These are phyloP conservation scores for Daboia siamensis DNA, from an alignment of 2,113 vertebrate genomes.

Conservation along the genomic window DNA sequence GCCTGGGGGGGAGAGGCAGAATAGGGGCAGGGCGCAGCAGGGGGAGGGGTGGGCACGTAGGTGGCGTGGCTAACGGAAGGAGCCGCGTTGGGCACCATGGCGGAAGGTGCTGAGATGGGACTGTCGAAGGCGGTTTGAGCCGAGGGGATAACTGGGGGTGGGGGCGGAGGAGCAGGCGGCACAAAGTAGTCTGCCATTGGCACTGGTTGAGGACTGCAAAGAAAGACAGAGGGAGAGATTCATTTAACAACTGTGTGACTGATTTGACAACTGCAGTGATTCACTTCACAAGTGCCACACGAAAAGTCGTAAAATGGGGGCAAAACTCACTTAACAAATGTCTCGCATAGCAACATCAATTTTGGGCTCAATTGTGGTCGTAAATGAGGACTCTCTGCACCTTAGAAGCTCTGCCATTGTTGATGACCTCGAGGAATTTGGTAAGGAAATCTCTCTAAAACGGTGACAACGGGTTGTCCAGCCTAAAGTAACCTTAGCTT, in stretches of 20 bases:
- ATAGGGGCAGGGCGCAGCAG: slow-evolving; percentile 74
- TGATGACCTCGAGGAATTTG: too few species aligned
- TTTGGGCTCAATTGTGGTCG: too few species aligned
- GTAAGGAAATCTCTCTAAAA: too few species aligned
- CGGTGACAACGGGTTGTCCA: too few species aligned
- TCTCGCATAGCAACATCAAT: too few species aligned
- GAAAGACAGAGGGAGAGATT: background rate
- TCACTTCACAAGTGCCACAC: too few species aligned
- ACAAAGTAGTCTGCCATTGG: slow-evolving; percentile 83
- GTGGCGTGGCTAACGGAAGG: slow-evolving; percentile 24
- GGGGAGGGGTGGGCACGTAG: slow-evolving; percentile 62
- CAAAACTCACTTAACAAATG: too few species aligned
- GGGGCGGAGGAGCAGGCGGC: slow-evolving; percentile 82
- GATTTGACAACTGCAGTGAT: too few species aligned
- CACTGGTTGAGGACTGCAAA: slow-evolving; percentile 73
- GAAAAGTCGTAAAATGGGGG: too few species aligned
- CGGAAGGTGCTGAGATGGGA: slow-evolving; percentile 60
- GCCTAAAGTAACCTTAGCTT: background rate
- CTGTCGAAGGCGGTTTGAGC: slow-evolving; percentile 87
- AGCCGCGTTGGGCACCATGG: slow-evolving; percentile 51
- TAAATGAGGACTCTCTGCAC: too few species aligned
- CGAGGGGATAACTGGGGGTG: slow-evolving; percentile 82
- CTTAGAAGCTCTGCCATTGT: too few species aligned
- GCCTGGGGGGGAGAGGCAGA: slow-evolving; percentile 72
- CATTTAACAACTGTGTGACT: too few species aligned